These are phyloP conservation scores for Columba livia DNA, from an alignment of 2,113 vertebrate genomes.

Conservation along the genomic window DNA sequence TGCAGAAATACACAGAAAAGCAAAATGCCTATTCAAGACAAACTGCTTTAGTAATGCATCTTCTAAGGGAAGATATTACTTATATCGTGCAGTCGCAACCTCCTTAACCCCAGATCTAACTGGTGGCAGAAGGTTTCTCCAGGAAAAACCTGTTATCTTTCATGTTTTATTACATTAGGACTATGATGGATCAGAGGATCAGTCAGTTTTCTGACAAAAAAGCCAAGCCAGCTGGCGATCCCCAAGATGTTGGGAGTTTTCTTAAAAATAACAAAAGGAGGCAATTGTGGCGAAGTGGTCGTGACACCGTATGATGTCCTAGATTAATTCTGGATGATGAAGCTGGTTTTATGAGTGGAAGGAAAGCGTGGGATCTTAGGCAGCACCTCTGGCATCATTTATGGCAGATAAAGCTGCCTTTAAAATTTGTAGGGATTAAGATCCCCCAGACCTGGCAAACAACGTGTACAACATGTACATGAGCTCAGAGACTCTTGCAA, in stretches of 20 bases:
- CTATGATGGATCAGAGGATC: rapidly evolving
- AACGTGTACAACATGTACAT: not conserved
- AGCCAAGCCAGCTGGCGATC: not conserved
- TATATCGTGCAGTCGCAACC: not conserved
- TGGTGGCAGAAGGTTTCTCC: rapidly evolving
- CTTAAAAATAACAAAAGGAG: not conserved
- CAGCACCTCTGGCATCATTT: not conserved
- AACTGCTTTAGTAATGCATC: not conserved
- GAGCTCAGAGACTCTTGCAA: not conserved
- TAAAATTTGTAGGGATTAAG: not conserved
- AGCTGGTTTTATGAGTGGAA: not conserved
- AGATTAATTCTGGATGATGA: not conserved
- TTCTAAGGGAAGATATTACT: not conserved
- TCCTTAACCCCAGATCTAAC: not conserved
- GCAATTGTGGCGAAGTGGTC: not conserved
- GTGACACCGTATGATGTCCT: not conserved
- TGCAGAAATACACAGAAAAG: not conserved
- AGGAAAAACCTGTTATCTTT: rapidly evolving
- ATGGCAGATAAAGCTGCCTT: not conserved
- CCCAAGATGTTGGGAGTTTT: not conserved
- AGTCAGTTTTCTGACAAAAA: not conserved
- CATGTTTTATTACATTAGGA: not conserved
- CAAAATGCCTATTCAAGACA: not conserved
- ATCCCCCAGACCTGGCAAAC: not conserved
- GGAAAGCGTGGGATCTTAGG: rapidly evolving